Percentiles rank a stretch among this genome's conserved stretches.
Conservation (phyloP, 2,113 vertebrate species). For the Dissostichus mawsoni region DNA sequence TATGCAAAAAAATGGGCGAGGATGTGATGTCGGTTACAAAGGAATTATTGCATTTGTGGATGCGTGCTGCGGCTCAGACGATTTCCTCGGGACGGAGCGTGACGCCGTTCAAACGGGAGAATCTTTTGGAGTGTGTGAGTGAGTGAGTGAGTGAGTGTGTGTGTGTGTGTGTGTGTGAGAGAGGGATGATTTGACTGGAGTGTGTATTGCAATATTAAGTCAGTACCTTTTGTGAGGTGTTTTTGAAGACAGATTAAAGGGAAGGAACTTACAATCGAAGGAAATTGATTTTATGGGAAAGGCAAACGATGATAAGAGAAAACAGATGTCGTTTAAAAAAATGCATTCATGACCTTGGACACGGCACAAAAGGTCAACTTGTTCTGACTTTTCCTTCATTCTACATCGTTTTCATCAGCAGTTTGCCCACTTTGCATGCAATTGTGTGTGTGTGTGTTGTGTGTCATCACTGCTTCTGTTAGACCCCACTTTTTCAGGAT, state of each 20-base stretch:
- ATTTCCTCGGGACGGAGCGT: slow-evolving; percentile 57
- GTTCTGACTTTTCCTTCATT: background rate
- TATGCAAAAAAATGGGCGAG: slow-evolving; percentile 32
- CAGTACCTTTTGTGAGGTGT: slow-evolving; percentile 25
- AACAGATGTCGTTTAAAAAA: too few species aligned
- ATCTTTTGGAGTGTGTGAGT: slow-evolving; percentile 45
- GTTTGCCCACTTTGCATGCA: background rate
- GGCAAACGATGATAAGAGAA: too few species aligned
- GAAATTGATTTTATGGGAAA: background rate
- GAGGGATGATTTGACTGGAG: slow-evolving; percentile 17
- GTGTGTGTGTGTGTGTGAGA: background rate
- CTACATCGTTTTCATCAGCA: background rate
- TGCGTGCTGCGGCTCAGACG: slow-evolving; percentile 61
- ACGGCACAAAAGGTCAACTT: too few species aligned
- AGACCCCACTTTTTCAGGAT: slow-evolving; percentile 34
- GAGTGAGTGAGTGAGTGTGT: too few species aligned
- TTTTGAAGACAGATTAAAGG: background rate
- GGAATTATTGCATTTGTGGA: slow-evolving; percentile 68
- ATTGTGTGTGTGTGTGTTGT: too few species aligned
- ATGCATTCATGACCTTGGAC: too few species aligned
- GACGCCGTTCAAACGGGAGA: slow-evolving; percentile 59
- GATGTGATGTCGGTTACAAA: slow-evolving; percentile 69
- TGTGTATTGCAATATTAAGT: slow-evolving; percentile 35
- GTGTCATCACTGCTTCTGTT: slow-evolving; percentile 1
- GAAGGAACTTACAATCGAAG: background rate